Conservation (phyloP, 2,113 vertebrate genomes). For the Hemibagrus wyckioides region DNA sequence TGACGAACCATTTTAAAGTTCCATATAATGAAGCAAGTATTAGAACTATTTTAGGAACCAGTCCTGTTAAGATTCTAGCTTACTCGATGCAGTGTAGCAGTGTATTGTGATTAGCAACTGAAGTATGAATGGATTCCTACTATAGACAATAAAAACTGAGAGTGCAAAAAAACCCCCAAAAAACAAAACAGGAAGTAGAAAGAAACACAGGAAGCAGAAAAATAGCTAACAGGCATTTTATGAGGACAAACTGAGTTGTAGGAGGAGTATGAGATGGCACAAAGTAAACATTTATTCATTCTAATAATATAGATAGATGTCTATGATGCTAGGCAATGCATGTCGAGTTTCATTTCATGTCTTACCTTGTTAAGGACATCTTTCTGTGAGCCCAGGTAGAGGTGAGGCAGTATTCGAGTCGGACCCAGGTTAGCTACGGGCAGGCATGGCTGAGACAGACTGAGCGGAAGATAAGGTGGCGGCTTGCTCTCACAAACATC, state of each 20-base stretch:
- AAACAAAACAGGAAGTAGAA: not conserved
- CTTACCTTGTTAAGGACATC: constrained; percentile 93
- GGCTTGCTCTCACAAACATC: constrained; percentile 93
- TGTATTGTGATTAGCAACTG: not conserved
- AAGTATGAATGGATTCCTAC: not conserved
- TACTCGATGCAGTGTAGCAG: not conserved
- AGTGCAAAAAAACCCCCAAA: not conserved
- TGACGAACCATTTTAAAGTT: too few relatives aligned
- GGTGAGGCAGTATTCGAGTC: constrained; percentile 93
- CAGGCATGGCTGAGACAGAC: constrained; percentile 94
- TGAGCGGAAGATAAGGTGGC: constrained; percentile 85
- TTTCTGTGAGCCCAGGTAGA: constrained; percentile 96
- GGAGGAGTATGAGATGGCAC: not conserved
- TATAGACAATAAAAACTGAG: not conserved
- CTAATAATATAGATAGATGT: not conserved
- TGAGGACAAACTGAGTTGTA: not conserved
- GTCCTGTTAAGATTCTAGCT: not conserved
- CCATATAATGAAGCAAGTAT: too few relatives aligned
- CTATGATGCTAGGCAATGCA: not conserved
- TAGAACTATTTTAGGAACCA: too few relatives aligned
- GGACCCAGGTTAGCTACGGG: constrained; percentile 90
- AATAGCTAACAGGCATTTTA: not conserved
- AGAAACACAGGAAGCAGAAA: not conserved
- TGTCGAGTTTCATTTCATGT: not conserved
- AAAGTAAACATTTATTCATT: not conserved